Evolutionary conservation across 2,113 vertebrate species (phyloP).

Genomic region (Eclectus roratus): DNA sequence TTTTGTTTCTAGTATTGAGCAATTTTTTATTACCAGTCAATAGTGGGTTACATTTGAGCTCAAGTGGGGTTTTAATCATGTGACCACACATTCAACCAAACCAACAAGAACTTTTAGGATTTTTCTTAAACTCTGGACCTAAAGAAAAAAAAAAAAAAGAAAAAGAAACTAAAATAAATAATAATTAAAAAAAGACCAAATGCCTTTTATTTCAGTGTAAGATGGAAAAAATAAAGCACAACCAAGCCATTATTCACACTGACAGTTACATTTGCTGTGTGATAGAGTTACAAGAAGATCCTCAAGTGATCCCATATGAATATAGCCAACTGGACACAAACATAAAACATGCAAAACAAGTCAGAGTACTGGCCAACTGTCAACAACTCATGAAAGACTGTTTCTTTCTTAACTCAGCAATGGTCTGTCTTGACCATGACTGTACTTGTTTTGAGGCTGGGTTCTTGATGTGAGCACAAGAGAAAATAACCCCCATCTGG

Average conservation of each 20-base stretch:
- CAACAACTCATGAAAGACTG: not conserved
- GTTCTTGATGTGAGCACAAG: not conserved
- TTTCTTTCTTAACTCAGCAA: not conserved
- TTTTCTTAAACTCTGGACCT: not conserved
- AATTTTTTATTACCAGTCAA: not conserved
- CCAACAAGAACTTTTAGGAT: not conserved
- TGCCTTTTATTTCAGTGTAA: not conserved
- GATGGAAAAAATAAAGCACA: not conserved
- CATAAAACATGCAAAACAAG: not conserved
- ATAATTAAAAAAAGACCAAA: not conserved
- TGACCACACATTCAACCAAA: not conserved
- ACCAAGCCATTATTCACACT: not conserved
- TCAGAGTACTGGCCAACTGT: not conserved
- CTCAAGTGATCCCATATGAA: not conserved
- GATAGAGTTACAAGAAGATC: not conserved
- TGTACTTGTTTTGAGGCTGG: accelerated
- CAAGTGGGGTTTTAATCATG: not conserved
- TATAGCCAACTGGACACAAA: not conserved
- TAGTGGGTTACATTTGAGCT: not conserved
- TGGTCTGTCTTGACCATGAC: accelerated
- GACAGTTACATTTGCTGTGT: not conserved
- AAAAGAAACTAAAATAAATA: not conserved
- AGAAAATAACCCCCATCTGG: not conserved
- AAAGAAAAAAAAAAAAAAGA: not conserved
- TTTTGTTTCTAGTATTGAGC: not conserved